Conservation (phyloP, 2,113 vertebrate species). For the Gymnorhina tibicen region DNA sequence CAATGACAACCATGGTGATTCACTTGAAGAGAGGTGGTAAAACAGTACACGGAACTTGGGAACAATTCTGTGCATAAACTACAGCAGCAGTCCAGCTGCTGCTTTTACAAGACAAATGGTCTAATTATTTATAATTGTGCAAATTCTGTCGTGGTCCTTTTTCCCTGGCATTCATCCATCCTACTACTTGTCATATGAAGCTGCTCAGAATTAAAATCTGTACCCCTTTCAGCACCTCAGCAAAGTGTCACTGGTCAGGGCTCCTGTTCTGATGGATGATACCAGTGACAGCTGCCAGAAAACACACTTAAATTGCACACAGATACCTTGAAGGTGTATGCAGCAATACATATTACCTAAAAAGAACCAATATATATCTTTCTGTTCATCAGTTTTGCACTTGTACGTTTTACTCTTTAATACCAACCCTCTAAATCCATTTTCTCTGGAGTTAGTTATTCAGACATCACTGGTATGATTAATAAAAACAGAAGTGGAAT, state of each 20-base stretch:
- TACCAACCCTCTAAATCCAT: slow-evolving; percentile 24
- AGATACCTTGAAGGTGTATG: slow-evolving; percentile 51
- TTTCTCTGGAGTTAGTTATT: slow-evolving; percentile 26
- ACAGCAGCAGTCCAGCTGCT: not conserved
- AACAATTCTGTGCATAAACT: not conserved
- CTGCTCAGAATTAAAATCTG: slow-evolving; percentile 62
- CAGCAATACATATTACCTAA: slow-evolving; percentile 17
- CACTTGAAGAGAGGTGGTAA: not conserved
- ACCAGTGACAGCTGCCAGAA: slow-evolving; percentile 59
- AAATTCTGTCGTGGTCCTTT: not conserved
- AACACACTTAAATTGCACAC: slow-evolving; percentile 33
- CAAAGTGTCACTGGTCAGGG: slow-evolving; percentile 15
- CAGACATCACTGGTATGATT: not conserved
- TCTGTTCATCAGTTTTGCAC: slow-evolving; percentile 4
- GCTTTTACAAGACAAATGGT: not conserved
- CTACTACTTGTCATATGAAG: slow-evolving; percentile 33
- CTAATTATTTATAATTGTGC: not conserved
- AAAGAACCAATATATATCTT: not conserved
- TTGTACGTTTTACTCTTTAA: slow-evolving; percentile 30
- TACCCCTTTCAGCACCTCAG: slow-evolving; percentile 50
- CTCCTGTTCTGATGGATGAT: slow-evolving; percentile 59
- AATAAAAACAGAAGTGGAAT: slow-evolving; percentile 28
- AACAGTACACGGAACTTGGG: not conserved
- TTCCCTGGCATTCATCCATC: slow-evolving; percentile 41
- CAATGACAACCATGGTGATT: not conserved